phyloP scores from a whole-genome alignment of 2,113 vertebrate species.

The Anseranas semipalmata region DNA sequence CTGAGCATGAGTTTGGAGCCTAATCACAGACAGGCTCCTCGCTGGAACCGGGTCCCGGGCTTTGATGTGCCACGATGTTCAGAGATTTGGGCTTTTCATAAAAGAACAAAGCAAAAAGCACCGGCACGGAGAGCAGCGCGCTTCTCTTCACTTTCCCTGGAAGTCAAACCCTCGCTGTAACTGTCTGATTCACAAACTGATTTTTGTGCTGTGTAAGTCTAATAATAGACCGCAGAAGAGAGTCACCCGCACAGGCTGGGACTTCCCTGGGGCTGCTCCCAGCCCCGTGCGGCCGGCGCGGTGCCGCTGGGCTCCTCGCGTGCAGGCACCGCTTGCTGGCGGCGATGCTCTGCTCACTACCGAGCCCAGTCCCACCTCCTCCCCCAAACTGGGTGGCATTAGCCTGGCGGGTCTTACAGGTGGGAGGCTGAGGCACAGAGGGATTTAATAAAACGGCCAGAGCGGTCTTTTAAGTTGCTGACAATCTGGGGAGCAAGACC shows the following conservation, averaged over 20 bases:
- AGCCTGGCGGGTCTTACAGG: not conserved
- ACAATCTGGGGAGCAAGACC: not conserved
- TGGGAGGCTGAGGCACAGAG: not conserved
- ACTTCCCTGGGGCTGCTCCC: constrained; percentile 8
- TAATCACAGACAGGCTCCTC: not conserved
- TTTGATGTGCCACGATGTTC: constrained; percentile 26
- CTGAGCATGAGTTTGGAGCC: not conserved
- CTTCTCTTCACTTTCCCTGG: constrained; percentile 39
- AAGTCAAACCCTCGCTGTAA: not conserved
- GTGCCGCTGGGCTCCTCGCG: not conserved
- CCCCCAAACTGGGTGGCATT: not conserved
- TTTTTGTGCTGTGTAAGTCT: constrained; percentile 5
- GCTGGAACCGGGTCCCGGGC: not conserved
- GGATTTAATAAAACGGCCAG: not conserved
- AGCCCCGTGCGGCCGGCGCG: not conserved
- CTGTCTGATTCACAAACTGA: constrained; percentile 13
- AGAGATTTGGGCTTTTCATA: not conserved
- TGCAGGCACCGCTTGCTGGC: accelerated
- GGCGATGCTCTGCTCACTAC: not conserved
- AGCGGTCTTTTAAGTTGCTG: not conserved
- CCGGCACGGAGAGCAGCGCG: not conserved
- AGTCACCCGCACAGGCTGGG: not conserved
- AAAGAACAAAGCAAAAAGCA: constrained; percentile 4
- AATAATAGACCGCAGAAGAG: not conserved
- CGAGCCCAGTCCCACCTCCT: not conserved